Conservation (phyloP, 2,113 vertebrate genomes). For the Colaptes auratus region DNA sequence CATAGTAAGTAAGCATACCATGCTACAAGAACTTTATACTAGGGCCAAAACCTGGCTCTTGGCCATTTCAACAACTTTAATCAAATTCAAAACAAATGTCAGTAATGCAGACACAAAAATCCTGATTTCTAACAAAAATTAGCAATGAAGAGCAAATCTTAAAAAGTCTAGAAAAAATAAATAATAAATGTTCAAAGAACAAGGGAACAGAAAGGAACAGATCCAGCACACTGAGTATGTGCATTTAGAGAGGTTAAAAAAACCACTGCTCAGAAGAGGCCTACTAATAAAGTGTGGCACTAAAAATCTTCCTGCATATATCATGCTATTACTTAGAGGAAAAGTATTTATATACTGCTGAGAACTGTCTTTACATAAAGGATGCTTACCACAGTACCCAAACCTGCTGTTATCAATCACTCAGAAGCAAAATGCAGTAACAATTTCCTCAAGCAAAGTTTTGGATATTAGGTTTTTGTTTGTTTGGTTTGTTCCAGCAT, state of each 20-base stretch:
- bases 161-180: not conserved
- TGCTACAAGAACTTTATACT: not conserved
- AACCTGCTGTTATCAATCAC: conserved; percentile 27
- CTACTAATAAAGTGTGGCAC: not conserved
- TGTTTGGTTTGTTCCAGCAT: conserved; percentile 23
- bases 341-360: not conserved
- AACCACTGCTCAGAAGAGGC: not conserved
- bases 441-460: conserved; percentile 21
- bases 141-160: not conserved
- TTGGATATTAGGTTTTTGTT: not conserved
- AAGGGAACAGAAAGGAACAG: conserved; percentile 7
- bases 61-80: conserved; percentile 28
- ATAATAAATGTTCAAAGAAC: conserved; percentile 14
- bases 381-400: conserved; percentile 27
- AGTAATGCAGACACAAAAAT: not conserved
- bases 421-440: not conserved
- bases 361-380: conserved; percentile 34
- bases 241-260: not conserved
- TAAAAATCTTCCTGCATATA: not conserved
- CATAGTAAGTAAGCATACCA: not conserved
- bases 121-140: not conserved
- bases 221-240: not conserved
- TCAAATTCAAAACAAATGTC: conserved; percentile 30
- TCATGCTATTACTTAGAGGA: conserved; percentile 36
- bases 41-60: not conserved